Conservation (phyloP, 64 coral and sea anemone species). For the Anthopleura sola region DNA sequence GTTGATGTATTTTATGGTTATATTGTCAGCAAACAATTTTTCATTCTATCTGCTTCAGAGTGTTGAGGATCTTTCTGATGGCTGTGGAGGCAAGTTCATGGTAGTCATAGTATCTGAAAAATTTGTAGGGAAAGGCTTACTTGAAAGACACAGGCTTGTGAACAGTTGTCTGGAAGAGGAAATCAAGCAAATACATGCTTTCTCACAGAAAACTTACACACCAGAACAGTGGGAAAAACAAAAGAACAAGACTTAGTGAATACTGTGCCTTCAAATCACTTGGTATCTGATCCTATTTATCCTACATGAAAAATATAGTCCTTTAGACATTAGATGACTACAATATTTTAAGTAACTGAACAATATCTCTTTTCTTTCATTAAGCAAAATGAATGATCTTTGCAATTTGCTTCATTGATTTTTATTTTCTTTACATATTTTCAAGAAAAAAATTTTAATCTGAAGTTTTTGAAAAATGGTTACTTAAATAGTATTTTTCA, state of each 20-base stretch:
- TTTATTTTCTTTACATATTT: too few relatives aligned
- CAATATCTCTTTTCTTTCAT: too few relatives aligned
- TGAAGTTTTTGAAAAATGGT: too few relatives aligned
- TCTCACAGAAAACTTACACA: constrained; percentile 64
- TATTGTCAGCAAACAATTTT: background rate
- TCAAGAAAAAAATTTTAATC: too few relatives aligned
- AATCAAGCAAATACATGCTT: constrained; percentile 60
- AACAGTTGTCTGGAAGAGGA: constrained; percentile 47
- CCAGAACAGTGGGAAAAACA: constrained; percentile 73
- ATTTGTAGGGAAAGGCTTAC: constrained; percentile 50
- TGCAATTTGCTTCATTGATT: too few relatives aligned
- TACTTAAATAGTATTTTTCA: too few relatives aligned
- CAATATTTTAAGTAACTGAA: too few relatives aligned
- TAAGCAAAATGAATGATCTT: too few relatives aligned
- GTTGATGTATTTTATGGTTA: too few relatives aligned
- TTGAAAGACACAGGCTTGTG: constrained; percentile 61
- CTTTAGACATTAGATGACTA: too few relatives aligned
- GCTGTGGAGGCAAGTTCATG: constrained; percentile 20
- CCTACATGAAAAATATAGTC: too few relatives aligned
- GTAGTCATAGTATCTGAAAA: constrained; percentile 24
- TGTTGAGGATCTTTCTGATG: constrained; percentile 15
- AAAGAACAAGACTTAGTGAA: constrained; percentile 41
- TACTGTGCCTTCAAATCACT: background rate
- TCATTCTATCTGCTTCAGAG: background rate
- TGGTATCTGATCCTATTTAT: background rate